These are phyloP conservation scores for Mimachlamys varia DNA, from an alignment of 2,888 invertebrate species.

Conservation along the genomic window DNA sequence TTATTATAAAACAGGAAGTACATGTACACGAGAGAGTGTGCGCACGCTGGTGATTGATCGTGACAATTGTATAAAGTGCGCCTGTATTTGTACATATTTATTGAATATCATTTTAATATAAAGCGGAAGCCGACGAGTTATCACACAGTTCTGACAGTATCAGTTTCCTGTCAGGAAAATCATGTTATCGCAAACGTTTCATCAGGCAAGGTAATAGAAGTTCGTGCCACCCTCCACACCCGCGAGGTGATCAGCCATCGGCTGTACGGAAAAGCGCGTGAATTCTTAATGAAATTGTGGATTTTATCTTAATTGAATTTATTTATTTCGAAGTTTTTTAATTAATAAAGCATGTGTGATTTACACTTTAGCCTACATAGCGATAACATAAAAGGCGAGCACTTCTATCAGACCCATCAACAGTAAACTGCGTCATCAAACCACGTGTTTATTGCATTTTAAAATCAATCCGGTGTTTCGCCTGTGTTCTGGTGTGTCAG, in stretches of 20 bases:
- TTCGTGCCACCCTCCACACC: not conserved
- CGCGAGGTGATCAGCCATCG: conserved; percentile 3
- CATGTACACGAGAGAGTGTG: no score
- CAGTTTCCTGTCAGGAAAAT: conserved; percentile 8
- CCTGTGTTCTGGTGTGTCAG: not conserved
- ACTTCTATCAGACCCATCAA: not conserved
- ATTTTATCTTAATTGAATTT: conserved; percentile 36
- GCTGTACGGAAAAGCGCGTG: not conserved
- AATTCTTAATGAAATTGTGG: conserved; percentile 31
- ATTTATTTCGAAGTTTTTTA: conserved; percentile 5
- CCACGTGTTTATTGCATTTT: not conserved
- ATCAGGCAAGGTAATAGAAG: not conserved
- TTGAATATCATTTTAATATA: not conserved
- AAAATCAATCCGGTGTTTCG: not conserved
- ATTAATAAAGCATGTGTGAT: conserved; percentile 34
- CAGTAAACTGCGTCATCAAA: conserved; percentile 15
- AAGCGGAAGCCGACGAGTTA: not conserved
- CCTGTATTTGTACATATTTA: not conserved
- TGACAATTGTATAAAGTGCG: no score
- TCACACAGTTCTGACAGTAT: not conserved
- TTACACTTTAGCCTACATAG: conserved; percentile 34
- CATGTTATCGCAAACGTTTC: conserved; percentile 6
- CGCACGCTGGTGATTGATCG: no score
- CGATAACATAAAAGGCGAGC: not conserved
- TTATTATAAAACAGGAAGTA: no score